These are phyloP conservation scores for Drosophila fungiperda DNA, from an alignment of 2,888 invertebrate species.

Conservation along the genomic window DNA sequence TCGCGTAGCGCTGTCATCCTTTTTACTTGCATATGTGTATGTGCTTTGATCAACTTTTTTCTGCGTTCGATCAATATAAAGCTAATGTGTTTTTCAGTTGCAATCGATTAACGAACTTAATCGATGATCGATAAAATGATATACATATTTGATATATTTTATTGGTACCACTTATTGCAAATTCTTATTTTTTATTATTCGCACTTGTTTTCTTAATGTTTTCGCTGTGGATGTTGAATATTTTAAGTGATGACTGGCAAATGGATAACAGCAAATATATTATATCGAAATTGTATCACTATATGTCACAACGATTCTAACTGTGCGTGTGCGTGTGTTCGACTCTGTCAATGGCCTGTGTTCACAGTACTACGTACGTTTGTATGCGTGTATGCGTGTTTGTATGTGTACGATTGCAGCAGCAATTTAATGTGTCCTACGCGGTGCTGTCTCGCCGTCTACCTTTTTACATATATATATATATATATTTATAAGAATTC, in stretches of 20 bases:
- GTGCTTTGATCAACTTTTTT: background rate
- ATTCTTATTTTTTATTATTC: background rate
- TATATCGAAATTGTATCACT: background rate
- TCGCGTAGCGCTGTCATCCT: background rate
- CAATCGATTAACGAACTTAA: background rate
- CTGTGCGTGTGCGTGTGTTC: background rate
- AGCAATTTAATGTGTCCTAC: conserved; percentile 43
- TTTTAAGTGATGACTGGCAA: background rate
- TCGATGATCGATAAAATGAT: background rate
- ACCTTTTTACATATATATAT: background rate
- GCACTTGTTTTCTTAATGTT: background rate
- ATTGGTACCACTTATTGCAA: background rate
- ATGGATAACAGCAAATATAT: background rate
- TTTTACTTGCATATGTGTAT: background rate
- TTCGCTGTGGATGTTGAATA: background rate
- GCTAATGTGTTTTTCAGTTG: background rate
- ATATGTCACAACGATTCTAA: background rate
- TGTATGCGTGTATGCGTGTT: background rate
- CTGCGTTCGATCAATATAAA: background rate
- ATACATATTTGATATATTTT: background rate
- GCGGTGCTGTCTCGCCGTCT: conserved; percentile 7
- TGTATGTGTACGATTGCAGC: background rate
- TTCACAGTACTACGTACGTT: conserved; percentile 37
- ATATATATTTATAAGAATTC: background rate
- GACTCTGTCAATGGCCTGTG: background rate